Base-by-base conservation (phyloP, 2,888 invertebrate genomes). In the Chydorus sphaericus region DNA sequence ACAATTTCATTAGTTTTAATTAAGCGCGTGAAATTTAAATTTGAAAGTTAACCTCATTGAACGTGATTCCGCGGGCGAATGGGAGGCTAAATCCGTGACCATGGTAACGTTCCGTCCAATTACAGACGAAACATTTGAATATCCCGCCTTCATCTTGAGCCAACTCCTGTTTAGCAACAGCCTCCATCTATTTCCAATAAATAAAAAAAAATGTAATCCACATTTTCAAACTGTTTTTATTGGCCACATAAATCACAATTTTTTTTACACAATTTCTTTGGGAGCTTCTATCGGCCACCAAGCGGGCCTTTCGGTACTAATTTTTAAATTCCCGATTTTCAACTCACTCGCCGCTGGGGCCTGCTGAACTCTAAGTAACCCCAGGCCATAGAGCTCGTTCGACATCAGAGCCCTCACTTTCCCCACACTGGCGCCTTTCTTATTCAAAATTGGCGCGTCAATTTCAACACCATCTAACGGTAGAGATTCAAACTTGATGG, bases 261-360 rank as follows among this genome's bases (percentile, higher is more conserved):
- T n/a, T n/a, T n/a, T n/a, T n/a, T n/a, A n/a, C n/a, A n/a, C n/a
- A n/a, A n/a, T n/a, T n/a, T n/a, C 79, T 70, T 79, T 82, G 7
- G 79, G 75, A 38, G 76, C 75, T 72, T 84, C 83, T 59, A 75
- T 67, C 1, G 90, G 88, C 90, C 91, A 91, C 90, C 90, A 91
- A 16, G 66, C 62, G 0, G 90, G 91, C 65, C 78, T 83, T 4
- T 73, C 65, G 16, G 80, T 74, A 64, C 69, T 73, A 33, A 79
- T 77, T 55, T 73, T 71, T 59, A 75, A 44, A 11, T 30, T 72
- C 52, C 77, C 78, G 61, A 87, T 68, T 54, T 66, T 71, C 53
- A 90, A 68, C 28, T 67, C 65, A 58, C 75, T 71, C 8, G 79
- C 74, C 58, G 76, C 75, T 33, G 85, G 65, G 8, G 81, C 81